These are phyloP conservation scores for Argyrosomus regius DNA, from an alignment of 2,797 vertebrate species.

Conservation along the genomic window DNA sequence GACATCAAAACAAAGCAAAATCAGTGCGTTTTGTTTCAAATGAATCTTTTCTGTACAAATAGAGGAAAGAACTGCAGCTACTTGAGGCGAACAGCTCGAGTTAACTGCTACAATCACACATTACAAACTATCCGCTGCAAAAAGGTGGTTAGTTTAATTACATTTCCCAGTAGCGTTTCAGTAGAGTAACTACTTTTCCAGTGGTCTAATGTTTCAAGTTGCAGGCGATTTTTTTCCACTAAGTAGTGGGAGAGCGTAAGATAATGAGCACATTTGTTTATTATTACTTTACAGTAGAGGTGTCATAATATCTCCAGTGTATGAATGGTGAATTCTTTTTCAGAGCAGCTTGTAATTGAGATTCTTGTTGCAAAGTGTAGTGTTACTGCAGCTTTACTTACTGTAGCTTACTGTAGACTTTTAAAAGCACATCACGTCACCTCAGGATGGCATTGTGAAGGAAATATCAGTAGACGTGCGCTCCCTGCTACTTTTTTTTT, in stretches of 20 bases:
- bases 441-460: neutral
- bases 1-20: neutral
- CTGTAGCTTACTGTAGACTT: neutral
- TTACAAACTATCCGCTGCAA: neutral
- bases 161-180: neutral
- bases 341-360: neutral
- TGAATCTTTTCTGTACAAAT: slow-evolving; percentile 3
- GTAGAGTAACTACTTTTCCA: neutral
- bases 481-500: neutral
- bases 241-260: neutral
- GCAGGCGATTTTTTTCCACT: neutral
- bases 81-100: neutral
- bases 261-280: neutral
- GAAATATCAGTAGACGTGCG: neutral
- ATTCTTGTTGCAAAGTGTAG: neutral
- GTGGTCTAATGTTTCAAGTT: slow-evolving; percentile 5
- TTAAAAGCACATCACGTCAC: neutral
- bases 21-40: neutral
- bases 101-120: neutral
- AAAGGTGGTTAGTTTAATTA: neutral
- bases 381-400: neutral
- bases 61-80: neutral
- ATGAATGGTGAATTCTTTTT: neutral
- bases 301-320: neutral
- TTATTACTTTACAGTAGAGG: neutral